These are phyloP conservation scores for Cuculus canorus DNA, from an alignment of 2,797 vertebrate species.

Conservation along the genomic window DNA sequence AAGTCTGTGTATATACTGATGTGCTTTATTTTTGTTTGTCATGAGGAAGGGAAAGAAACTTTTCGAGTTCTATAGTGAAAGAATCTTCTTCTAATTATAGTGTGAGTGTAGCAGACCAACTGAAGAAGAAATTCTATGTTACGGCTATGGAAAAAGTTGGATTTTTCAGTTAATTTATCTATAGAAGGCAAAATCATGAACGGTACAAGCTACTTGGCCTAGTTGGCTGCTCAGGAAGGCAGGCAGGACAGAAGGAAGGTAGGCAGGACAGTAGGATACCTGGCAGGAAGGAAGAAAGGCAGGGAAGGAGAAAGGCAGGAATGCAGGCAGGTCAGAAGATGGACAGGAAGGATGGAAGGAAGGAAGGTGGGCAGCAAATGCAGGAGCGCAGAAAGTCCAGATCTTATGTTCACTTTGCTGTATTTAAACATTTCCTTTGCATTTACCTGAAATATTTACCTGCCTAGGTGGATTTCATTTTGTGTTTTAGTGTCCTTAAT, in stretches of 20 bases:
- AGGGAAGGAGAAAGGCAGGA: no score
- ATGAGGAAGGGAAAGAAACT: neutral
- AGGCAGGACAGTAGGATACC: neutral
- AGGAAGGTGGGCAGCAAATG: neutral
- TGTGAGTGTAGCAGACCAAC: neutral
- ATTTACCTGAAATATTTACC: neutral
- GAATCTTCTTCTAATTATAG: neutral
- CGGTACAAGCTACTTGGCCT: neutral
- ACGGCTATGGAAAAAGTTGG: neutral
- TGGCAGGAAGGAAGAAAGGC: neutral
- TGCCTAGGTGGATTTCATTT: neutral
- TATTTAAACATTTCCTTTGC: neutral
- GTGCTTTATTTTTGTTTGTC: neutral
- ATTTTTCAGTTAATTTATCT: neutral
- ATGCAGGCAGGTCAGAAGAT: neutral
- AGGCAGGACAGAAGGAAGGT: neutral
- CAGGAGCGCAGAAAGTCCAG: neutral
- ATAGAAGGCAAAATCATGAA: neutral
- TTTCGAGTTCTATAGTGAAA: neutral
- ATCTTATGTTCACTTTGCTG: neutral
- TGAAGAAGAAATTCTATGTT: neutral
- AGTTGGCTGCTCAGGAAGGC: neutral
- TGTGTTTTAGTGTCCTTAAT: neutral
- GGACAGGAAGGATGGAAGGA: neutral
- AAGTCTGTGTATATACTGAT: neutral